Base-by-base conservation (phyloP, 2,797 vertebrate genomes). In the Echiichthys vipera region DNA sequence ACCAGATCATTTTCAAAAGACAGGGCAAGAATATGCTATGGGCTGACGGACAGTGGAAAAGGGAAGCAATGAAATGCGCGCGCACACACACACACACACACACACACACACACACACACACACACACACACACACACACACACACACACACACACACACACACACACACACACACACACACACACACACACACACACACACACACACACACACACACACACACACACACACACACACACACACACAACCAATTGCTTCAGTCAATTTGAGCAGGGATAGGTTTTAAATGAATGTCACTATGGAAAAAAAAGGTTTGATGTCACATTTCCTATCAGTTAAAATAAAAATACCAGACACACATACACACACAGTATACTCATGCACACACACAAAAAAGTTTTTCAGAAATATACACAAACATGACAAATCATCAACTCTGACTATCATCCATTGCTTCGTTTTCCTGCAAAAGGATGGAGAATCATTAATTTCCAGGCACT, bases 401-500 rank as follows among this genome's bases (percentile, higher is more conserved):
- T 45, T 39, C 17, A 46, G 51, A 65, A 76, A 63, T 27, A 65
- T 20, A 77, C 61, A 77, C 62, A 64, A 49, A 69, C 62, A 66
- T 77, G 75, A 71, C 67, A 78, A 57, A 67, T 62, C 77, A 81
- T 81, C 74, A 62, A 66, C 63, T 74, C 47, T 75, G 70, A 56
- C 81, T 72, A 78, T 80, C 64, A 74, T 71, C 57, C 50, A 34
- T 57, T 69, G 68, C 69, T 74, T 78, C 56, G 77, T 76, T 80
- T 66, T 15, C 59, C 62, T 46, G 83, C 56, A 72, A 78, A 84
- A 65, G 32, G 37, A 68, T 47, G 43, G 51, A 71, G 47, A 63
- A 77, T 84, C 90, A 92, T 91, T 88, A 17, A 90, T 93, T 90
- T 84, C 81, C 66, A 71, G 58, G 32, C 25, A 27, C 66, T 25